Percentiles rank a stretch among this genome's conserved stretches.
Conservation (phyloP, 2,888 invertebrate genomes). For the Tigriopus californicus region DNA sequence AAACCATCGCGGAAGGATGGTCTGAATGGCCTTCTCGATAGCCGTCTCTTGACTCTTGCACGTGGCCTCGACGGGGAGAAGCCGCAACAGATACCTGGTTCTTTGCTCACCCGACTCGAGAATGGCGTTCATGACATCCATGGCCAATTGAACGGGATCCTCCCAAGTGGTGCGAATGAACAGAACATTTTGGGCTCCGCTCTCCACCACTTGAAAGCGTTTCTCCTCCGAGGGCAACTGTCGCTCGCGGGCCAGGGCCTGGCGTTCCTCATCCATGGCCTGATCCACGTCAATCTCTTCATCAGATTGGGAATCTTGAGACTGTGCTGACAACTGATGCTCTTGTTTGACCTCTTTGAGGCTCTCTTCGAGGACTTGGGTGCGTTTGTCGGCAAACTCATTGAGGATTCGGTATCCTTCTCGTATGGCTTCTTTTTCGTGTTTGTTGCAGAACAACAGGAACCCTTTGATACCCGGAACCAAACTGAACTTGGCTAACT, state of each 20-base stretch:
- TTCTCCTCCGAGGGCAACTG: not conserved
- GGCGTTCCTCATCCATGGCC: not conserved
- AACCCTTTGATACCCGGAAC: not conserved
- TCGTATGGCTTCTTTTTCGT: slow-evolving; percentile 9
- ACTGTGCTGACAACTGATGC: not conserved
- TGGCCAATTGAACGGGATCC: slow-evolving; percentile 50
- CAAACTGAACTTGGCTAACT: not conserved
- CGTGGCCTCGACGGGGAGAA: slow-evolving; percentile 59
- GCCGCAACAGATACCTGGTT: slow-evolving; percentile 52
- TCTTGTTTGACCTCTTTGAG: not conserved
- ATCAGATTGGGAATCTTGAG: not conserved
- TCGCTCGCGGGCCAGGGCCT: not conserved
- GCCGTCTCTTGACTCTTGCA: slow-evolving; percentile 36
- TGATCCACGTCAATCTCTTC: not conserved
- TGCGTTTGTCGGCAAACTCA: not conserved
- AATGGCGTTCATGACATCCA: slow-evolving; percentile 52
- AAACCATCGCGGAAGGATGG: not conserved
- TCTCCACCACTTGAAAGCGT: not conserved
- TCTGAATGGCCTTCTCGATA: not conserved
- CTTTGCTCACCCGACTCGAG: slow-evolving; percentile 44
- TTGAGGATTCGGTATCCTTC: slow-evolving; percentile 1
- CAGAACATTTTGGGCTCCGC: slow-evolving; percentile 3
- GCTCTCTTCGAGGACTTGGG: not conserved
- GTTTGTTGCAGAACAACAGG: not conserved
- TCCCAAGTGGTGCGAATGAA: slow-evolving; percentile 29